These are phyloP conservation scores for Pocillopora meandrina DNA, from an alignment of 92 coral and sea anemone species.

Conservation along the genomic window DNA sequence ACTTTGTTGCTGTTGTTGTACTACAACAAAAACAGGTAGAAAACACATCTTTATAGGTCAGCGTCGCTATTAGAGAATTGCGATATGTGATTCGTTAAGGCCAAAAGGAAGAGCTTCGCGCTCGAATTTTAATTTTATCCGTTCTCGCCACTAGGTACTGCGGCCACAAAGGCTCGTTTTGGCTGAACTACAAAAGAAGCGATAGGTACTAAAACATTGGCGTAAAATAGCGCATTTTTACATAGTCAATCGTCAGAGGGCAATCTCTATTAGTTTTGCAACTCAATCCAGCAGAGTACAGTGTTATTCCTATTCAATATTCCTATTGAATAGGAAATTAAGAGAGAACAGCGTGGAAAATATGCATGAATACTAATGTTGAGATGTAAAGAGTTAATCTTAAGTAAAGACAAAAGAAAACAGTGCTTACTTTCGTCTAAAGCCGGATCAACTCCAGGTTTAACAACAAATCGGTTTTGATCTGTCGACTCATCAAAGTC, in stretches of 20 bases:
- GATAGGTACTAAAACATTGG: no score
- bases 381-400: neutral
- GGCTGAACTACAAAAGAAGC: no score
- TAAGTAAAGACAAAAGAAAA: neutral
- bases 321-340: neutral
- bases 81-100: no score
- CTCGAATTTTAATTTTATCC: no score
- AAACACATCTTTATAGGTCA: no score
- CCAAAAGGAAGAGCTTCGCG: no score
- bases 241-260: no score
- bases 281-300: neutral
- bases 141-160: no score
- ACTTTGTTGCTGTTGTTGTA: neutral
- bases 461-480: conserved; percentile 96
- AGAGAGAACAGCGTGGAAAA: neutral
- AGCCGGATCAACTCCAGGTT: conserved; percentile 96
- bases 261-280: no score
- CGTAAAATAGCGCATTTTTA: no score
- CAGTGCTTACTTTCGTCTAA: conserved; percentile 86
- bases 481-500: conserved; percentile 95
- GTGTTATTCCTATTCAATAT: neutral
- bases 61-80: no score
- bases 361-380: neutral
- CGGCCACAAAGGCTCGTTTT: no score
- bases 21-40: neutral